Conservation (phyloP, 2,113 vertebrate species). For the Solea senegalensis region DNA sequence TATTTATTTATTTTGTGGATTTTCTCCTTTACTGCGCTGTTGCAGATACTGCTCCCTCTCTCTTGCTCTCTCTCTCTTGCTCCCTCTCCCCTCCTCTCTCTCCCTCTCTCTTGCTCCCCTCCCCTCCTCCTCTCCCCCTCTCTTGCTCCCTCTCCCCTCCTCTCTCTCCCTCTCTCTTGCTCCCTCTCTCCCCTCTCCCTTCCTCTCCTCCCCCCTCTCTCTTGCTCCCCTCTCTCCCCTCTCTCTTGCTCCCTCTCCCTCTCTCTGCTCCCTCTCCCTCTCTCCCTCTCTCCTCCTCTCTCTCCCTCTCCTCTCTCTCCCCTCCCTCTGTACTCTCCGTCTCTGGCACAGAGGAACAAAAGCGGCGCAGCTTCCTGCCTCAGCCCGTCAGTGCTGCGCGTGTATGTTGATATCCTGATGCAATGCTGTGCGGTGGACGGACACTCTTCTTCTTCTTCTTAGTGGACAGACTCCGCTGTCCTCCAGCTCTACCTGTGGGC, state of each 20-base stretch:
- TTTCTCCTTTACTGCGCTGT: slow-evolving; percentile 77
- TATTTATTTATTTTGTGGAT: slow-evolving; percentile 81
- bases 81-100: slow-evolving; percentile 9
- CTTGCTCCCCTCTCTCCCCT: slow-evolving; percentile 13
- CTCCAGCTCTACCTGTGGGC: slow-evolving; percentile 80
- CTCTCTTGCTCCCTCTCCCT: background rate
- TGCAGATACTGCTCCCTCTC: slow-evolving; percentile 76
- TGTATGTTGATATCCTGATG: slow-evolving; percentile 53
- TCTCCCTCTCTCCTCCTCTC: slow-evolving; percentile 4
- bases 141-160: slow-evolving; percentile 22
- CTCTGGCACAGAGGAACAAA: slow-evolving; percentile 68
- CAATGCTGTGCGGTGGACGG: slow-evolving; percentile 75
- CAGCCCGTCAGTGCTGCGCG: slow-evolving; percentile 48
- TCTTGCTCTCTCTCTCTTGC: slow-evolving; percentile 13
- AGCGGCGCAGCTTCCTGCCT: slow-evolving; percentile 65
- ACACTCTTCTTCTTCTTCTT: slow-evolving; percentile 57
- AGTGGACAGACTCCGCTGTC: slow-evolving; percentile 75
- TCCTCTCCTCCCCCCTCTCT: background rate
- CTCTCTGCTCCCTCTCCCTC: too few species aligned
- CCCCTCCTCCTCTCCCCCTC: background rate
- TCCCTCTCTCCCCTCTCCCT: slow-evolving; percentile 44
- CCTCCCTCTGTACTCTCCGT: slow-evolving; percentile 42
- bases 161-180: slow-evolving; percentile 6
- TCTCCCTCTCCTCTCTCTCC: slow-evolving; percentile 25
- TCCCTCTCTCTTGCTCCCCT: slow-evolving; percentile 39